phyloP scores from a whole-genome alignment of 2,888 invertebrate genomes.

The Taenaris catops region DNA sequence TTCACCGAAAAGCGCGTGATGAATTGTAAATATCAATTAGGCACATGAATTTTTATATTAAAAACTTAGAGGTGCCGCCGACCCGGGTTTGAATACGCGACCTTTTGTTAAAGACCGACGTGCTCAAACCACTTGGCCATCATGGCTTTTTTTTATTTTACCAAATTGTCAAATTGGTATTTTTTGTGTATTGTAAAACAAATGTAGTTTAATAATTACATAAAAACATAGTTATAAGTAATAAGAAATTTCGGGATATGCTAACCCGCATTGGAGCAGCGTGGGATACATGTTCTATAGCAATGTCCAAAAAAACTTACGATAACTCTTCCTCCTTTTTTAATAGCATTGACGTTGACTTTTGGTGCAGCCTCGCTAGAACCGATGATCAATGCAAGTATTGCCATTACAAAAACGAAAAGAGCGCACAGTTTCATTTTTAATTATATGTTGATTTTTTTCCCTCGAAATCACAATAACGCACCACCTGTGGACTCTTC shows the following conservation, averaged over 20 bases:
- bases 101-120: too few relatives aligned
- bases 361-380: constrained; percentile 32
- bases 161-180: too few relatives aligned
- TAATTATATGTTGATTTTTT: neutral
- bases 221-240: too few relatives aligned
- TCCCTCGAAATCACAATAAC: neutral
- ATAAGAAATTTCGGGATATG: too few relatives aligned
- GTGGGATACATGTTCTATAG: neutral
- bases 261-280: too few relatives aligned
- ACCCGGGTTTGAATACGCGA: too few relatives aligned
- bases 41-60: too few relatives aligned
- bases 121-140: neutral
- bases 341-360: constrained; percentile 29
- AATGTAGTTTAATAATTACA: neutral
- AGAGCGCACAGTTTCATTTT: constrained; percentile 37
- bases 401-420: constrained; percentile 30
- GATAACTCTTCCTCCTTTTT: constrained; percentile 30
- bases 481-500: neutral
- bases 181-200: too few relatives aligned
- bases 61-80: too few relatives aligned
- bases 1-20: too few relatives aligned
- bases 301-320: constrained; percentile 14
- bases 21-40: too few relatives aligned
- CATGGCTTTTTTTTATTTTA: neutral
- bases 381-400: constrained; percentile 30